Evolutionary conservation across 2,888 invertebrate species (phyloP), one percentile per base, ranked within the genome.

Genomic region (Cephus sareptanus): DNA sequence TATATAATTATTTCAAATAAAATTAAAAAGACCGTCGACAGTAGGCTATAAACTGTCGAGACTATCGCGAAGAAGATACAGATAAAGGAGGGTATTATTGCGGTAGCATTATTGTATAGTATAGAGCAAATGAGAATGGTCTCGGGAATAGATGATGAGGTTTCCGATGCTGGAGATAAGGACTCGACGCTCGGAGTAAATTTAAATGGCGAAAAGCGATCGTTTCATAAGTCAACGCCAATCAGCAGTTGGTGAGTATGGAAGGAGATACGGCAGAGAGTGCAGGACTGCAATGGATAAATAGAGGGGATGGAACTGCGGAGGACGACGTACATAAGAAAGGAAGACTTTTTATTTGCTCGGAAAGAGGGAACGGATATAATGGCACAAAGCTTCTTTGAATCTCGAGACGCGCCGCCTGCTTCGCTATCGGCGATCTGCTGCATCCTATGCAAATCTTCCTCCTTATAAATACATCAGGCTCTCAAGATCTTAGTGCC

Each of bases 391-490:
- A 89, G 90, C 88, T 87, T 88, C 89, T 89, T 89, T 90, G 90
- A 90, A 91, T 90, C 91, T 90, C 86, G 74, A 77, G 79, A 77
- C 75, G 79, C 83, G 82, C 81, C 81, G 81, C 80, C 83, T 79
- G 82, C 75, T 78, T 77, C 80, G 78, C 75, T 77, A 82, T 82
- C 84, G 80, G 79, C 83, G 83, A 82, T 82, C 82, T 81, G 79
- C 83, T 86, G 88, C 88, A 90, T 91, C 91, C 90, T 89, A 91
- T 91, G 91, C 91, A 91, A 91, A 91, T 91, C 89, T 88, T 84
- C 86, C 88, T 91, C 89, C 90, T 91, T 91, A 91, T 91, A 91
- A 91, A 91, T 91, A 91, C 90, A 91, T 91, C 91, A 91, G 91
- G 85, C 89, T 88, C 81, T 73, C 56, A n/a, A 69, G 75, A 71